Base-by-base conservation (phyloP, 2,113 vertebrate species). In the Cinclus cinclus region DNA sequence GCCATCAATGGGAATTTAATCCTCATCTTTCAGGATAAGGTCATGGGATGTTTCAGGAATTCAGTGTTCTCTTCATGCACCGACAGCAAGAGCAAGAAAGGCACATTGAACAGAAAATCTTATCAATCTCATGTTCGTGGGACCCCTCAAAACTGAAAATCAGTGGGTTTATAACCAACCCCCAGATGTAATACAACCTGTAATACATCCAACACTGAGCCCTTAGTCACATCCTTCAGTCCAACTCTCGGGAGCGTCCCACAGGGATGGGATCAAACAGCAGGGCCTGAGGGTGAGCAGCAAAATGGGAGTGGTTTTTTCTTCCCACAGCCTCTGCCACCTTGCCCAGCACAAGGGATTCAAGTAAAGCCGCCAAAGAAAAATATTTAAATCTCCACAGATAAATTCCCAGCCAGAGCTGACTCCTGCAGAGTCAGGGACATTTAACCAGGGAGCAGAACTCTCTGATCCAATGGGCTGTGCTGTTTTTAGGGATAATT, bases 241-340 rank as follows among this genome's bases (percentile, higher is more conserved):
- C 24, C 42, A 55, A 9, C 39, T 13, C 62, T 7, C 4, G 0
- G 69, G 50, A 49, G 17, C 21, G 65, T 23, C 15, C 52, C n/a
- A 30, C 0, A 0, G 47, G 55, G 28, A 9, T 35, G 23, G 76
- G 55, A 62, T 73, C 28, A 7, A 62, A 42, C 22, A 11, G 28
- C 24, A 81, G 46, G 27, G 20, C 55, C 11, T 3, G 69, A 82
- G 47, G 12, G 7, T 12, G 20, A 68, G 58, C 63, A 76, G 42
- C 2, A 15, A 12, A 56, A 5, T 1, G 1, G 27, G 31, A 78
- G 39, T 2, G 1, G 14, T 21, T 28, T 47, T 47, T 12, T 13
- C 10, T 33, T 8, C 42, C 52, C 23, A 10, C 23, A 65, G 39
- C 39, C 42, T 20, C 52, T 92, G 22, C 64, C 60, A 30, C 76